Conservation (phyloP, 2,888 invertebrate species). For the Elegia similella region DNA sequence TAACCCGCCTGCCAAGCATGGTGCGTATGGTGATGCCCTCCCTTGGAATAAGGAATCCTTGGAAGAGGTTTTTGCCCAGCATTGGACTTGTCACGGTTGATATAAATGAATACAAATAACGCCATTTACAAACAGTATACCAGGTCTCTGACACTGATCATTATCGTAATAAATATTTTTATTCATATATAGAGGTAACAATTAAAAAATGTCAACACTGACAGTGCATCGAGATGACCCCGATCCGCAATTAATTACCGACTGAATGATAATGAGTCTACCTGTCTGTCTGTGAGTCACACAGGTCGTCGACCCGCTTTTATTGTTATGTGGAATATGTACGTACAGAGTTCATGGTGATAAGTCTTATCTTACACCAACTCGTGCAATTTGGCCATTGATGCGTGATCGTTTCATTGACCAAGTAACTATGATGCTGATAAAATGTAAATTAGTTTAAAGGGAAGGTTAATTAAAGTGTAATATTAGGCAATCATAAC, state of each 20-base stretch:
- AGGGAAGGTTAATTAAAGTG: too few relatives aligned
- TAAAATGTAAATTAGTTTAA: too few relatives aligned
- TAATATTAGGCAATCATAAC: too few relatives aligned
- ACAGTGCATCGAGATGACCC: background rate
- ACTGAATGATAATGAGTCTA: background rate
- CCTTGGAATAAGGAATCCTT: too few relatives aligned
- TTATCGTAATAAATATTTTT: background rate
- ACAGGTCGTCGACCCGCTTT: slow-evolving; percentile 2
- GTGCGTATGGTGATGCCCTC: too few relatives aligned
- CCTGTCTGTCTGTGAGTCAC: slow-evolving; percentile 6
- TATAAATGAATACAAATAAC: background rate
- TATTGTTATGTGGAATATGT: background rate
- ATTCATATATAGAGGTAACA: background rate
- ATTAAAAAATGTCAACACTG: slow-evolving; percentile 1
- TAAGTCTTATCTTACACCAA: slow-evolving; percentile 10
- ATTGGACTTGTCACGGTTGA: too few relatives aligned
- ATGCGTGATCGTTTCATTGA: slow-evolving; percentile 3
- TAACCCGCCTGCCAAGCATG: too few relatives aligned
- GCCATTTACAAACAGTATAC: background rate
- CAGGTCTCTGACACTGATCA: slow-evolving; percentile 1
- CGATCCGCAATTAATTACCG: background rate
- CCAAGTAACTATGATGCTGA: too few relatives aligned
- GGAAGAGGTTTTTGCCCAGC: too few relatives aligned
- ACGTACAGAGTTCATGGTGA: slow-evolving; percentile 6
- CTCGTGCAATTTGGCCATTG: slow-evolving; percentile 1